Percentiles rank a stretch among this genome's conserved stretches.
phyloP scores from a whole-genome alignment of 2,888 invertebrate genomes.

The Andrena trimmerana region DNA sequence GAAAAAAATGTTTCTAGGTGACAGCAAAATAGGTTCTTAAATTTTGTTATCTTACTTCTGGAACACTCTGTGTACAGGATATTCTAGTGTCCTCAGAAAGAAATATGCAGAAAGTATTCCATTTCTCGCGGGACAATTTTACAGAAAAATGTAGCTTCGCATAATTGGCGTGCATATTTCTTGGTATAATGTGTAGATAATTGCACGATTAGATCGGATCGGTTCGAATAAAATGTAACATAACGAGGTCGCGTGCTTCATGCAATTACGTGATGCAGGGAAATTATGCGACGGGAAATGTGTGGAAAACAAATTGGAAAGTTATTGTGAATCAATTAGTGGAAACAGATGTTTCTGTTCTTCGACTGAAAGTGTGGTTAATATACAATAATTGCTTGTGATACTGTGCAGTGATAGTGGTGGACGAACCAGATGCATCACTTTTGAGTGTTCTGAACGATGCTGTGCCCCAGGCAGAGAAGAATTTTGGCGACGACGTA shows the following conservation, averaged over 20 bases:
- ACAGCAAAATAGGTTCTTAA: too few species aligned
- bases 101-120: neutral
- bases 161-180: slow-evolving; percentile 9
- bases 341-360: too few species aligned
- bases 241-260: slow-evolving; percentile 6
- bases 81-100: neutral
- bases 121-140: neutral
- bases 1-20: too few species aligned
- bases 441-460: slow-evolving; percentile 74
- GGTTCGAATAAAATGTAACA: neutral
- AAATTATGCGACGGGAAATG: neutral
- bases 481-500: slow-evolving; percentile 68
- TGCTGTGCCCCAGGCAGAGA: slow-evolving; percentile 75
- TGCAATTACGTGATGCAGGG: neutral
- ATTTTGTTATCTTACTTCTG: too few species aligned
- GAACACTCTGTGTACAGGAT: neutral
- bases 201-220: slow-evolving; percentile 47
- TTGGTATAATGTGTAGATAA: slow-evolving; percentile 18
- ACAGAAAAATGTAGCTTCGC: too few species aligned
- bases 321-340: too few species aligned
- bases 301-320: too few species aligned
- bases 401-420: slow-evolving; percentile 75
- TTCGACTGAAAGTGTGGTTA: too few species aligned
- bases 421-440: slow-evolving; percentile 77
- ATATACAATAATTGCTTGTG: neutral